phyloP scores from a whole-genome alignment of 1,140 invertebrate genomes.

The Nasonia giraulti region DNA sequence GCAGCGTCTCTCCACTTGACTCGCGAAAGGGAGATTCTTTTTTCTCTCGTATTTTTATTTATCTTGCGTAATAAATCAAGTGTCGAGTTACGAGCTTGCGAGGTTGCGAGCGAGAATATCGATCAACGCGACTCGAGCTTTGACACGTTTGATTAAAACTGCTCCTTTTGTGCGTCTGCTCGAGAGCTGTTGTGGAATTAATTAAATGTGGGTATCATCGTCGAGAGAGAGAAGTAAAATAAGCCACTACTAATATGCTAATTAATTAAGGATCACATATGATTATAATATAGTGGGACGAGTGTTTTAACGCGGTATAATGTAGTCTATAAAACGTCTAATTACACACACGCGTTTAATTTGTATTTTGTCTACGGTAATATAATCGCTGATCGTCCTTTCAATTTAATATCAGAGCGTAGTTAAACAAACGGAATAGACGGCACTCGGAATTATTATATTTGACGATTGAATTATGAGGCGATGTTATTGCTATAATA shows the following conservation, averaged over 20 bases:
- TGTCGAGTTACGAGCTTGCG: not conserved
- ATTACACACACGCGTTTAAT: not conserved
- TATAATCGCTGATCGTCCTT: not conserved
- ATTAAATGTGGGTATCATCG: too few relatives aligned
- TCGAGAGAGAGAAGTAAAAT: too few relatives aligned
- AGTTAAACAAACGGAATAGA: not conserved
- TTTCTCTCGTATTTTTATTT: not conserved
- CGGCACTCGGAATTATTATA: not conserved
- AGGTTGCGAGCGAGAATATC: not conserved
- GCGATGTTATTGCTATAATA: not conserved
- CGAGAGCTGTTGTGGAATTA: not conserved
- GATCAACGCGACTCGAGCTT: not conserved
- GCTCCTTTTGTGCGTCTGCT: not conserved
- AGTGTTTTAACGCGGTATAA: too few relatives aligned
- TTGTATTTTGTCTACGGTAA: not conserved
- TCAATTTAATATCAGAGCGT: not conserved
- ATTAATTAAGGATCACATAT: too few relatives aligned
- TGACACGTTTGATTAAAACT: not conserved
- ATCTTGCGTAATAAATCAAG: constrained; percentile 12
- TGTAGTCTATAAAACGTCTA: too few relatives aligned
- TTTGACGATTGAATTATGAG: constrained; percentile 2
- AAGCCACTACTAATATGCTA: too few relatives aligned
- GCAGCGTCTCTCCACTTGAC: not conserved
- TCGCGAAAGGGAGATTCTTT: not conserved
- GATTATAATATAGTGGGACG: too few relatives aligned